phyloP scores from a whole-genome alignment of 2,113 vertebrate genomes.

The Myodes glareolus region DNA sequence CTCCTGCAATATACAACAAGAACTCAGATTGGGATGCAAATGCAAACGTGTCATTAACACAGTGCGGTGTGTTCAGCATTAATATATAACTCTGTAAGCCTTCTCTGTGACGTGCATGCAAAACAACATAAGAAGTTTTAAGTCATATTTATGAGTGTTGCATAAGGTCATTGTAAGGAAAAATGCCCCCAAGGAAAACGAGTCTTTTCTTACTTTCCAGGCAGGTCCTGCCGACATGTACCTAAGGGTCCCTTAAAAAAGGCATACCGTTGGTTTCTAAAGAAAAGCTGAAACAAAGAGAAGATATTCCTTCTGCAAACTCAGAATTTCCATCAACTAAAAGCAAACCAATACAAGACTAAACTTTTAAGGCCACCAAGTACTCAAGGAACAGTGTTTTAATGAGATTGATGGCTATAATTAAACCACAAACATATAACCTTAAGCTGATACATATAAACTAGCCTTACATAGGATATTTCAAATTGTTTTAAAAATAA shows the following conservation, averaged over 20 bases:
- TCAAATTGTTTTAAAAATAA: neutral
- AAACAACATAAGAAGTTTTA: neutral
- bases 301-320: neutral
- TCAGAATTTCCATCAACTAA: neutral
- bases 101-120: neutral
- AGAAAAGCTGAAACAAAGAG: neutral
- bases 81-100: neutral
- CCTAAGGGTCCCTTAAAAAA: neutral
- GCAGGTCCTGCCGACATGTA: neutral
- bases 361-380: neutral
- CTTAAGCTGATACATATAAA: neutral
- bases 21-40: neutral
- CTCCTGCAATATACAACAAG: neutral
- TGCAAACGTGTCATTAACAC: neutral
- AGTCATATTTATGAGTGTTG: neutral
- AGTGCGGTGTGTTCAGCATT: neutral
- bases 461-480: neutral
- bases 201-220: neutral
- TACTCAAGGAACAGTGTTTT: neutral
- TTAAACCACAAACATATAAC: neutral
- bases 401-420: neutral
- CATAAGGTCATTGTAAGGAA: neutral
- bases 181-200: neutral
- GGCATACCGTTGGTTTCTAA: neutral
- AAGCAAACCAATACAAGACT: neutral